Conservation (phyloP, 2,888 invertebrate species). For the Dendrolimus houi region DNA sequence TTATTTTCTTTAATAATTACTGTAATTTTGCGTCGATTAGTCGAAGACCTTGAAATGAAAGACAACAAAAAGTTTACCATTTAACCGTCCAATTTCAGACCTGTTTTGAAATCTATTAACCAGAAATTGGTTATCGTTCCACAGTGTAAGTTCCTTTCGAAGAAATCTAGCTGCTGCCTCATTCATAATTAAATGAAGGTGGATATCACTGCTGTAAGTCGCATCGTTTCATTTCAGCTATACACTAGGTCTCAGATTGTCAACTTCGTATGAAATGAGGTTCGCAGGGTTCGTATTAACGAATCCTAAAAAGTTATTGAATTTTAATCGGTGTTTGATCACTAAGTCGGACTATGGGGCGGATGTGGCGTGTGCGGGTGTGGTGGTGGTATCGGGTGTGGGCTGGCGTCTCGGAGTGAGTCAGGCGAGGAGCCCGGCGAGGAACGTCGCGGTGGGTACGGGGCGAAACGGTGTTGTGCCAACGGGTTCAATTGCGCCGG, state of each 20-base stretch:
- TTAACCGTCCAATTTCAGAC: too few species aligned
- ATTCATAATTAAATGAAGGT: too few species aligned
- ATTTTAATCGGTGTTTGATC: slow-evolving; percentile 26
- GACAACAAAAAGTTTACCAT: too few species aligned
- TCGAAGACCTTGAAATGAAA: too few species aligned
- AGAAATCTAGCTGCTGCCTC: too few species aligned
- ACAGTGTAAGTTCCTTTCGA: slow-evolving; percentile 12
- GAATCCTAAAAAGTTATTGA: slow-evolving; percentile 1
- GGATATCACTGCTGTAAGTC: too few species aligned
- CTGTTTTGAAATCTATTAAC: too few species aligned
- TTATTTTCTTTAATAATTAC: too few species aligned
- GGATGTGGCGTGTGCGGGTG: slow-evolving; percentile 54
- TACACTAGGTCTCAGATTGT: too few species aligned
- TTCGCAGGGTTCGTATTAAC: slow-evolving; percentile 1
- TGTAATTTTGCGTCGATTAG: too few species aligned
- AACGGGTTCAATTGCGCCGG: slow-evolving; percentile 31
- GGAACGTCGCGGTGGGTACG: slow-evolving; percentile 69
- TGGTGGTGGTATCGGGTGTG: slow-evolving; percentile 48
- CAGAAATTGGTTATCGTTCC: neutral
- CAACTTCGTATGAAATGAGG: too few species aligned
- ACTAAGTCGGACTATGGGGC: slow-evolving; percentile 68
- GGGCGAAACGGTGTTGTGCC: slow-evolving; percentile 78
- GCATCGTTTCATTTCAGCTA: too few species aligned
- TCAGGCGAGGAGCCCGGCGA: slow-evolving; percentile 78
- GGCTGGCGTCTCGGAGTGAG: slow-evolving; percentile 73